phyloP scores from a whole-genome alignment of 1,140 invertebrate species.

The Phortica variegata region DNA sequence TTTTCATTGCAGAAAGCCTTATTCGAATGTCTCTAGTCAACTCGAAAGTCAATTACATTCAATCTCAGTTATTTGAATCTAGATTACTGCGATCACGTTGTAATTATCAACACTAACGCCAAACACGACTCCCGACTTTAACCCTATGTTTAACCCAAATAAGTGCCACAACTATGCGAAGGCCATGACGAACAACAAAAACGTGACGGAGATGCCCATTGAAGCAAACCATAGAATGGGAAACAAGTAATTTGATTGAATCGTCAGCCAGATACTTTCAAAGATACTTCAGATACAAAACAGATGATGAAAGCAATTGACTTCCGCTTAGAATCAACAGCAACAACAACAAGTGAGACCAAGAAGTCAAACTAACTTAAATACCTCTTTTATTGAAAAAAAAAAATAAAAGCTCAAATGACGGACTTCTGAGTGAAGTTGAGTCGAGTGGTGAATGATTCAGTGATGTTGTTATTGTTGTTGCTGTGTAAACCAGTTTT shows the following conservation, averaged over 20 bases:
- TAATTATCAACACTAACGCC: background rate
- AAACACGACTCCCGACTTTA: slow-evolving; percentile 5
- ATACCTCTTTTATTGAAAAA: background rate
- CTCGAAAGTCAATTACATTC: too few relatives aligned
- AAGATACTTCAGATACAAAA: slow-evolving; percentile 4
- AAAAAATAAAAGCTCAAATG: slow-evolving; percentile 22
- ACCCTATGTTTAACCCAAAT: slow-evolving; percentile 22
- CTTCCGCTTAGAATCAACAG: slow-evolving; percentile 1
- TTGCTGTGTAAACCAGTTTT: slow-evolving; percentile 46
- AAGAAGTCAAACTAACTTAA: slow-evolving; percentile 18
- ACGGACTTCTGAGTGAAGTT: background rate
- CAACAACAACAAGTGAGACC: slow-evolving; percentile 18
- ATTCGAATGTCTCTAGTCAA: slow-evolving; percentile 10
- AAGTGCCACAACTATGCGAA: slow-evolving; percentile 11
- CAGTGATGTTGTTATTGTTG: slow-evolving; percentile 20
- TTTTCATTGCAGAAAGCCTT: slow-evolving; percentile 15
- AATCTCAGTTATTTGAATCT: too few relatives aligned
- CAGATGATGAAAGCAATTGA: too few relatives aligned
- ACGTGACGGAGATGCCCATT: slow-evolving; percentile 26
- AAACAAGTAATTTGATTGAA: slow-evolving; percentile 10
- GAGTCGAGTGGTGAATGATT: slow-evolving; percentile 5
- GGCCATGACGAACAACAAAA: slow-evolving; percentile 10
- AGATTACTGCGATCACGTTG: slow-evolving; percentile 7
- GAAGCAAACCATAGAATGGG: slow-evolving; percentile 20
- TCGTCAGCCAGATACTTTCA: too few relatives aligned